A percentile compares a stretch with the other conserved stretches of the same genome.
phyloP scores from a whole-genome alignment of 2,888 invertebrate genomes.

The Sinodicranocentrus sp. region DNA sequence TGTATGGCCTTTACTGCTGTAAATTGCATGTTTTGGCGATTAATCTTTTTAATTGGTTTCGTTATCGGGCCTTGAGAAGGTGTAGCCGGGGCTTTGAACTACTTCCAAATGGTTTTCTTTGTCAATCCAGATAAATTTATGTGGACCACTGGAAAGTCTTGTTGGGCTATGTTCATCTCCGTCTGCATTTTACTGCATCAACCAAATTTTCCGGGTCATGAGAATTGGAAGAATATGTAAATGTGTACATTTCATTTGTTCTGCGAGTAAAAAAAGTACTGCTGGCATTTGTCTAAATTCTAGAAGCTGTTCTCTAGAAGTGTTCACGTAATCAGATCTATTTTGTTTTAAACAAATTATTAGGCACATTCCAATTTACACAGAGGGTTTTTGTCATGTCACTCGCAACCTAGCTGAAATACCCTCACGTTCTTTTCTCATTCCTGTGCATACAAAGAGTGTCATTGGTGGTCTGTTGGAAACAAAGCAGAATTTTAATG shows the following conservation, averaged over 20 bases:
- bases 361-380: background rate
- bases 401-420: no score
- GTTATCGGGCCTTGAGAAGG: background rate
- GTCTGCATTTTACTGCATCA: background rate
- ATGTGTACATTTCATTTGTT: background rate
- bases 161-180: no score
- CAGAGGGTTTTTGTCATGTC: background rate
- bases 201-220: background rate
- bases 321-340: background rate
- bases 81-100: background rate
- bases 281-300: background rate
- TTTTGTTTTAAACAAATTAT: background rate
- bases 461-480: background rate
- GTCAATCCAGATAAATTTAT: no score
- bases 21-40: background rate
- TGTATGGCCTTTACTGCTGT: no score
- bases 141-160: no score
- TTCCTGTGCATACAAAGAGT: background rate
- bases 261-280: background rate
- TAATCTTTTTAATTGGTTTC: background rate
- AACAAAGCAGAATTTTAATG: background rate
- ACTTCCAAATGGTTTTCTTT: background rate
- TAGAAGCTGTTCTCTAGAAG: background rate
- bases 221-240: background rate
- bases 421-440: background rate